These are phyloP conservation scores for Epizoanthus illoricatus DNA, from an alignment of 92 coral and sea anemone genomes.

Conservation along the genomic window DNA sequence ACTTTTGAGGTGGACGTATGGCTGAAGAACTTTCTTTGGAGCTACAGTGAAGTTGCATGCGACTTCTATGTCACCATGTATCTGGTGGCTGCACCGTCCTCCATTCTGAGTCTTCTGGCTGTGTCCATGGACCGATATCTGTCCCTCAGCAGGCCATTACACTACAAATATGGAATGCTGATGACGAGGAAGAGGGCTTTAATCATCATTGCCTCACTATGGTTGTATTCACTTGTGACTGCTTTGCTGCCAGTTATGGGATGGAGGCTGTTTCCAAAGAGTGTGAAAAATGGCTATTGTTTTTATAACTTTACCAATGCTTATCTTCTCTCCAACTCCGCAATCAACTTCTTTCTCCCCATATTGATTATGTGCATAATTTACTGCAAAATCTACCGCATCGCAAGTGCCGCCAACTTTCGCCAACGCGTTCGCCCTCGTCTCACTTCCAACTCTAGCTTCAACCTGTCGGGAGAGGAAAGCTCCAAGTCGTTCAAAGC, in stretches of 20 bases:
- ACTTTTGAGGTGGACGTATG: conserved; percentile 21
- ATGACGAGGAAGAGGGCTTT: conserved; percentile 29
- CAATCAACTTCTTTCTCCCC: conserved; percentile 21
- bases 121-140: conserved; percentile 39
- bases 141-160: conserved; percentile 24
- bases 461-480: conserved; percentile 27
- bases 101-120: conserved; percentile 24
- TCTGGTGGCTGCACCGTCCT: conserved; percentile 15
- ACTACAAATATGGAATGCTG: conserved; percentile 13
- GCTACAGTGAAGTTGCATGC: conserved; percentile 7
- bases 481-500: conserved; percentile 4
- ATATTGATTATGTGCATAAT: conserved; percentile 36
- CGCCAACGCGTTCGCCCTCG: conserved; percentile 27
- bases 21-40: conserved; percentile 14
- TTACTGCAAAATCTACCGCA: conserved; percentile 37
- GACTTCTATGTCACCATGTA: conserved; percentile 24
- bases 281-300: conserved; percentile 13
- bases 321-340: conserved; percentile 24
- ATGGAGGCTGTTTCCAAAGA: conserved; percentile 1
- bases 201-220: conserved; percentile 28
- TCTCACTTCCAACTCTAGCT: conserved; percentile 19
- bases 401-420: conserved; percentile 28
- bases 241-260: conserved; percentile 35
- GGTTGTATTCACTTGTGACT: conserved; percentile 14
- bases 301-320: conserved; percentile 23